Evolutionary conservation across 2,888 invertebrate species (phyloP).

Genomic region (Mesoligia furuncula): DNA sequence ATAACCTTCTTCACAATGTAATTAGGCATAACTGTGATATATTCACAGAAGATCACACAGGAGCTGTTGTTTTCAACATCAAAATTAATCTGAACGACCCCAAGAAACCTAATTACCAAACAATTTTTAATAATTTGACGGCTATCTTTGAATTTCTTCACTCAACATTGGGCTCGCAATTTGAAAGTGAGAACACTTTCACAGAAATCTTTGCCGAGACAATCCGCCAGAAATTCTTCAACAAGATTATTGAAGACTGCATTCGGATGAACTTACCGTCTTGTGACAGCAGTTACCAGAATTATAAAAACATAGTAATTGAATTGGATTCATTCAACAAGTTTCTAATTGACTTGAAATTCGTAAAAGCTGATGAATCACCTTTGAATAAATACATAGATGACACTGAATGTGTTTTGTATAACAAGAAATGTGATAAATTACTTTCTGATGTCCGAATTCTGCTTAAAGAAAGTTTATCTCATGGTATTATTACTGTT

Average conservation of each 20-base stretch:
- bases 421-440: slow-evolving; percentile 87
- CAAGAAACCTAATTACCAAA: slow-evolving; percentile 82
- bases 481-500: slow-evolving; percentile 79
- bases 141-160: slow-evolving; percentile 87
- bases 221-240: slow-evolving; percentile 83
- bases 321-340: slow-evolving; percentile 87
- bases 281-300: slow-evolving; percentile 82
- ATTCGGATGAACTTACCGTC: slow-evolving; percentile 84
- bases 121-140: slow-evolving; percentile 85
- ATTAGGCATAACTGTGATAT: slow-evolving; percentile 86
- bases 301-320: slow-evolving; percentile 83
- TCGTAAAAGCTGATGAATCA: slow-evolving; percentile 81
- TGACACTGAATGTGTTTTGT: slow-evolving; percentile 85
- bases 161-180: slow-evolving; percentile 83
- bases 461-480: slow-evolving; percentile 81
- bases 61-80: slow-evolving; percentile 85
- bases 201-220: slow-evolving; percentile 84
- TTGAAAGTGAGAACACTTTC: slow-evolving; percentile 82
- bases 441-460: slow-evolving; percentile 81
- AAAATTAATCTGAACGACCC: slow-evolving; percentile 81
- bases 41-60: slow-evolving; percentile 84
- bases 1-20: slow-evolving; percentile 82
- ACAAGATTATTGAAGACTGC: slow-evolving; percentile 86
- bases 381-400: slow-evolving; percentile 85
- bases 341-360: slow-evolving; percentile 86